Percentiles rank a stretch among this genome's conserved stretches.
Conservation (phyloP, 2,888 invertebrate genomes). For the Conchocele bisecta region DNA sequence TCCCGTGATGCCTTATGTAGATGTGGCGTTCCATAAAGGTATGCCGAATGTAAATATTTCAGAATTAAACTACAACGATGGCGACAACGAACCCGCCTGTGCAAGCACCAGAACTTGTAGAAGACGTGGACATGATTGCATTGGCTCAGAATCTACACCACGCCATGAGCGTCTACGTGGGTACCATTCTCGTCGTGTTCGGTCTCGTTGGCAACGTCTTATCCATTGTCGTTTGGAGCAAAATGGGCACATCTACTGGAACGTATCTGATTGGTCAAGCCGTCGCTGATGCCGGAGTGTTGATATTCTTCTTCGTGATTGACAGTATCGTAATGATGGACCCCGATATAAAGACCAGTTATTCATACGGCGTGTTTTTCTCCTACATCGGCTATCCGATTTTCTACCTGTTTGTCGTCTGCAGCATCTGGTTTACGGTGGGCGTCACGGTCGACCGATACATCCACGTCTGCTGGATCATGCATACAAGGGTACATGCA, state of each 20-base stretch:
- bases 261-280: conserved; percentile 67
- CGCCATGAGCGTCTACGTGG: conserved; percentile 60
- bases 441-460: conserved; percentile 76
- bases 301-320: conserved; percentile 64
- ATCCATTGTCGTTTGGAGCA: conserved; percentile 66
- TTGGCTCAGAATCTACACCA: conserved; percentile 66
- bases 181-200: conserved; percentile 60
- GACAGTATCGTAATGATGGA: conserved; percentile 57
- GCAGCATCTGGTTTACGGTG: conserved; percentile 75
- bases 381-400: conserved; percentile 70
- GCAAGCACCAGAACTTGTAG: too few species aligned
- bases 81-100: too few species aligned
- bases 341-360: conserved; percentile 50
- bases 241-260: conserved; percentile 65
- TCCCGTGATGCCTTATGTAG: too few species aligned
- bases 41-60: too few species aligned
- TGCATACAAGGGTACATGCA: conserved; percentile 69
- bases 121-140: conserved; percentile 48
- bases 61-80: too few species aligned
- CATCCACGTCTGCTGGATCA: conserved; percentile 74
- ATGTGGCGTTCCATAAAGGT: too few species aligned
- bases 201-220: conserved; percentile 72
- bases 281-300: conserved; percentile 62
- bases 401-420: conserved; percentile 69
- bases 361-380: conserved; percentile 63